phyloP scores from a whole-genome alignment of 1,140 invertebrate genomes.

The Anastatus disparis region DNA sequence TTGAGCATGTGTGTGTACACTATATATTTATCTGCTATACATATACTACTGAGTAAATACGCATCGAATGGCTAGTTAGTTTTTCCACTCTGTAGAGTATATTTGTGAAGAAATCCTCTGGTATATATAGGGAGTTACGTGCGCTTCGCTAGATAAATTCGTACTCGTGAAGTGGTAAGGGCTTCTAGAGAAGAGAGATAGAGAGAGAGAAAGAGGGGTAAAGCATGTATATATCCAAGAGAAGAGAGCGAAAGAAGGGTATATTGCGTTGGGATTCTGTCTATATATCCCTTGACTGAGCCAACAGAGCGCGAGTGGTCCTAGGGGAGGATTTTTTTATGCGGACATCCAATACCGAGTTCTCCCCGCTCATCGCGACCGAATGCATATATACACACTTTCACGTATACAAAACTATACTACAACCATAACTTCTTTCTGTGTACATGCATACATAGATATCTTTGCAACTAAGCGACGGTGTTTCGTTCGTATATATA shows the following conservation, averaged over 20 bases:
- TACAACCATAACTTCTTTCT: no score
- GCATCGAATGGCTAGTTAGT: conserved; percentile 10
- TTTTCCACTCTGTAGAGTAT: background rate
- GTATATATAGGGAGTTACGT: background rate
- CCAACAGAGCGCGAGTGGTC: conserved; percentile 26
- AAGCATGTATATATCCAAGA: no score
- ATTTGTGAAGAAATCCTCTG: conserved; percentile 8
- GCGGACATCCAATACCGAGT: conserved; percentile 40
- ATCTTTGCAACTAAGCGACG: background rate
- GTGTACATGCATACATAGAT: conserved; percentile 25
- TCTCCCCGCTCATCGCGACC: background rate
- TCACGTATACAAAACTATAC: conserved; percentile 36
- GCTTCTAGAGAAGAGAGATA: background rate
- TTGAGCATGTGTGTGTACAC: background rate
- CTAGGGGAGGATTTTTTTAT: conserved; percentile 45
- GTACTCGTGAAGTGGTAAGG: conserved; percentile 6
- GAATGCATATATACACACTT: no score
- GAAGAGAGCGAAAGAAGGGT: background rate
- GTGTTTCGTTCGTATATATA: no score
- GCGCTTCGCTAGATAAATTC: conserved; percentile 30
- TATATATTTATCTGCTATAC: background rate
- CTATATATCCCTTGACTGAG: conserved; percentile 21
- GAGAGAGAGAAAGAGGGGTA: background rate
- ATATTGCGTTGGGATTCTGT: background rate
- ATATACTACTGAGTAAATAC: background rate